phyloP scores from a whole-genome alignment of 2,888 invertebrate species.

The Odontocolon sp. region DNA sequence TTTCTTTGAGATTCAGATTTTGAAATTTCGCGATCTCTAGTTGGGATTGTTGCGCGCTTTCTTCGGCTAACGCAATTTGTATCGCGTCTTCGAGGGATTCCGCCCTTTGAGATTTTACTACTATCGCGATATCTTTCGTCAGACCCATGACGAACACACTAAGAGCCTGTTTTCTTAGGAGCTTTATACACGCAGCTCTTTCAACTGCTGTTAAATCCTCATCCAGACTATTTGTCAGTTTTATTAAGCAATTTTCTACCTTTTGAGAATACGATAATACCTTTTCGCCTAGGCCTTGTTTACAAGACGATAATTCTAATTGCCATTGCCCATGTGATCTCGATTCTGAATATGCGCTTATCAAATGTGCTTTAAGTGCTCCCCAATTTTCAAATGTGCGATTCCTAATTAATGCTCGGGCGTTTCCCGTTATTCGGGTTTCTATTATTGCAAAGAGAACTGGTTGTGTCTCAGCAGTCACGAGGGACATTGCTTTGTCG shows the following conservation, averaged over 20 bases:
- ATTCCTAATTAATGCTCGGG: conserved; percentile 62
- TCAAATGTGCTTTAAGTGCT: conserved; percentile 53
- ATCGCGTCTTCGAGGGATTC: conserved; percentile 67
- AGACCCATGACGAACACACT: no score
- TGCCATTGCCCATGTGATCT: conserved; percentile 68
- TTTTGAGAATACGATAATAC: conserved; percentile 66
- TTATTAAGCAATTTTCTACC: conserved; percentile 68
- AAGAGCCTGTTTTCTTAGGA: no score
- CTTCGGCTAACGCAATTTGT: conserved; percentile 67
- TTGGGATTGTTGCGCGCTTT: conserved; percentile 65
- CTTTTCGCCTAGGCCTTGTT: conserved; percentile 63
- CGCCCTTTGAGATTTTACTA: conserved; percentile 59
- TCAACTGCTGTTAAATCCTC: conserved; percentile 51
- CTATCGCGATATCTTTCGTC: no score
- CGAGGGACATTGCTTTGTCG: conserved; percentile 31
- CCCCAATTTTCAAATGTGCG: conserved; percentile 62
- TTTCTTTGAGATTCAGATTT: conserved; percentile 20
- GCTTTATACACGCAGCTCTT: no score
- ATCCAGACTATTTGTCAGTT: conserved; percentile 67
- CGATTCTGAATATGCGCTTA: conserved; percentile 39
- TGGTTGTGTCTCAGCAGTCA: conserved; percentile 22
- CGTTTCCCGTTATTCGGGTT: conserved; percentile 65
- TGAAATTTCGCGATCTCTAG: conserved; percentile 53
- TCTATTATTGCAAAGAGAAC: conserved; percentile 62
- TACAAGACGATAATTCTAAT: conserved; percentile 68